Evolutionary conservation across 2,113 vertebrate species (phyloP).

Genomic region (Clarias gariepinus): DNA sequence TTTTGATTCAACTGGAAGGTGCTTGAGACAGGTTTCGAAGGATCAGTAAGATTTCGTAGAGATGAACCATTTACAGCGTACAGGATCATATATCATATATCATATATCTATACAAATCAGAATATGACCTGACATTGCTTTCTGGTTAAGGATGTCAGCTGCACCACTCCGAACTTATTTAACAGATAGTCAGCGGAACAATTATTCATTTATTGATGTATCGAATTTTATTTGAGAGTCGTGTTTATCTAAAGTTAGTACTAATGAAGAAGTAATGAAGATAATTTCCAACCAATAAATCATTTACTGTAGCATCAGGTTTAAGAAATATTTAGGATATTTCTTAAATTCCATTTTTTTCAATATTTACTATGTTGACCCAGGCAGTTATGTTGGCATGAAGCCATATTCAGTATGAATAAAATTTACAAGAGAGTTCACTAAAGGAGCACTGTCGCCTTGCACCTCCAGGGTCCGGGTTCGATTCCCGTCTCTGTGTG

Average conservation of each 20-base stretch:
- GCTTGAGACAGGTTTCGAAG: not conserved
- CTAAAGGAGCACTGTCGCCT: too few relatives aligned
- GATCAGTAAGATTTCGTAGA: not conserved
- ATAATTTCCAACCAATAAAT: not conserved
- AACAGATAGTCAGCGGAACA: not conserved
- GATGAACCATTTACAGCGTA: not conserved
- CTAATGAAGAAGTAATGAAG: not conserved
- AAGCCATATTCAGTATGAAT: too few relatives aligned
- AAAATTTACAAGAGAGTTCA: too few relatives aligned
- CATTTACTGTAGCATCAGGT: not conserved
- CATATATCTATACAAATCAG: too few relatives aligned
- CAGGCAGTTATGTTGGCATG: too few relatives aligned
- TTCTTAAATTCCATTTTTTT: not conserved
- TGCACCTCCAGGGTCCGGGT: too few relatives aligned
- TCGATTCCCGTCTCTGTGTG: too few relatives aligned
- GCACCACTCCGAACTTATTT: not conserved
- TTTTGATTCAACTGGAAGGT: not conserved
- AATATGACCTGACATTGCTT: not conserved
- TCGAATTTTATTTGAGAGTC: not conserved
- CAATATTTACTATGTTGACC: too few relatives aligned
- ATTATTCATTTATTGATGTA: not conserved
- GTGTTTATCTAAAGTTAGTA: not conserved
- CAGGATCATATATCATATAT: too few relatives aligned
- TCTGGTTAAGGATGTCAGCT: not conserved
- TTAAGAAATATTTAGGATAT: too few relatives aligned